A percentile compares a stretch with the other conserved stretches of the same genome.
Conservation (phyloP, 2,888 invertebrate species). For the Thalpophila matura region DNA sequence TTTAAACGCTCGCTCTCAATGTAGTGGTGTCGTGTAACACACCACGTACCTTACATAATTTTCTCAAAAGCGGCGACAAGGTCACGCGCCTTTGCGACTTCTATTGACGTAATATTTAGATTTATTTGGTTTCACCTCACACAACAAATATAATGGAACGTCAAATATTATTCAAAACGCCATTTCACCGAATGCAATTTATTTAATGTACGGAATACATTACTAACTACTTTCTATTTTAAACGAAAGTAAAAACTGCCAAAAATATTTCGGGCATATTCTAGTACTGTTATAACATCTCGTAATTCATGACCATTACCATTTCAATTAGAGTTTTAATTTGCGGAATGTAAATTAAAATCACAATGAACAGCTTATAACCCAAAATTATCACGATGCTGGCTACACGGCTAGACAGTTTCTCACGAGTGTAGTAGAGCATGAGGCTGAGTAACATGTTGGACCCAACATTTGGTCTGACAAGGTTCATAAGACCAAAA, state of each 20-base stretch:
- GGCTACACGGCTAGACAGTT: constrained; percentile 24
- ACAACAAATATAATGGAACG: constrained; percentile 1
- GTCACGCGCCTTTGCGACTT: too few relatives aligned
- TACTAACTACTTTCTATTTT: constrained; percentile 61
- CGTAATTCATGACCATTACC: constrained; percentile 50
- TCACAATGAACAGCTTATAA: constrained; percentile 46
- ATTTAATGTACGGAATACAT: constrained; percentile 47
- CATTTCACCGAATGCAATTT: constrained; percentile 51
- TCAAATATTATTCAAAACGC: constrained; percentile 37
- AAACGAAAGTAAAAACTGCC: constrained; percentile 60
- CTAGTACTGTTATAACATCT: constrained; percentile 13
- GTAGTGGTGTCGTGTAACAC: too few relatives aligned
- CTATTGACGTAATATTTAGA: too few relatives aligned
- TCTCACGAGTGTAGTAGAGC: constrained; percentile 56
- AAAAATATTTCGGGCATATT: constrained; percentile 29
- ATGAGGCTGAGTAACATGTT: constrained; percentile 44
- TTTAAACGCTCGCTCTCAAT: too few relatives aligned
- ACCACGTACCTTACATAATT: too few relatives aligned
- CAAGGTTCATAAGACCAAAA: constrained; percentile 1
- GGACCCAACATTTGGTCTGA: constrained; percentile 22
- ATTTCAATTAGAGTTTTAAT: constrained; percentile 41
- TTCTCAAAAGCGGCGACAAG: too few relatives aligned
- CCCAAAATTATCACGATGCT: constrained; percentile 36
- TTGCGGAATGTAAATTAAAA: constrained; percentile 45
- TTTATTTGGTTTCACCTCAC: too few relatives aligned